phyloP scores from a whole-genome alignment of 2,797 vertebrate genomes.

The Anomalospiza imberbis region DNA sequence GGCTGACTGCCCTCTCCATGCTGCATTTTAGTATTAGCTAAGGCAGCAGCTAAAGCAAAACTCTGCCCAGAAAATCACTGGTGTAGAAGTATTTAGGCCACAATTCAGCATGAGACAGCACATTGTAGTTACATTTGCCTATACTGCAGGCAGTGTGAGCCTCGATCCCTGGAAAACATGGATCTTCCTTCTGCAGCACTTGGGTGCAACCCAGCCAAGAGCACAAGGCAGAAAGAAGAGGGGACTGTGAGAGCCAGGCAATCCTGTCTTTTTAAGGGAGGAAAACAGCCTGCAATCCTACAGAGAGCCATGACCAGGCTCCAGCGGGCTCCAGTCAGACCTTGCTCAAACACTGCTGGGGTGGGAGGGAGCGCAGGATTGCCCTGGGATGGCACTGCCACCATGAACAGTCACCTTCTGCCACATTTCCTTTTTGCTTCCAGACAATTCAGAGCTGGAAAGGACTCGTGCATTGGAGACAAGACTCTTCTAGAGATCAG shows the following conservation, averaged over 20 bases:
- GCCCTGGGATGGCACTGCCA: not conserved
- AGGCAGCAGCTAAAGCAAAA: not conserved
- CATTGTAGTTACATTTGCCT: not conserved
- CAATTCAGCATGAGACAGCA: not conserved
- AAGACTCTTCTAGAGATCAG: not conserved
- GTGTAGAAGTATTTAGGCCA: not conserved
- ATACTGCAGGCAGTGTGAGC: accelerated
- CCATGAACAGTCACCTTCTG: not conserved
- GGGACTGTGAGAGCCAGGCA: not conserved
- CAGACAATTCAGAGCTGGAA: not conserved
- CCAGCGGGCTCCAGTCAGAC: not conserved
- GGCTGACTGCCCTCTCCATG: not conserved
- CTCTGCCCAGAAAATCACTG: not conserved
- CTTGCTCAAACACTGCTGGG: not conserved
- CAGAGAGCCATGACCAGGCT: not conserved
- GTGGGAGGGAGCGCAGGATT: not conserved
- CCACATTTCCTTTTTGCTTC: not conserved
- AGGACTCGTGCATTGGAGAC: accelerated
- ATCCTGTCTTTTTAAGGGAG: not conserved
- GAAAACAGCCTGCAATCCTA: not conserved
- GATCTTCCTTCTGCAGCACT: not conserved
- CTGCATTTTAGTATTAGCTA: not conserved
- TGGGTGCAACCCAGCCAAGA: not conserved
- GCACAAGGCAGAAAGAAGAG: not conserved
- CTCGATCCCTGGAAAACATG: accelerated